A percentile compares a stretch with the other conserved stretches of the same genome.
Evolutionary conservation across 2,113 vertebrate species (phyloP).

Genomic region (Labrus mixtus): DNA sequence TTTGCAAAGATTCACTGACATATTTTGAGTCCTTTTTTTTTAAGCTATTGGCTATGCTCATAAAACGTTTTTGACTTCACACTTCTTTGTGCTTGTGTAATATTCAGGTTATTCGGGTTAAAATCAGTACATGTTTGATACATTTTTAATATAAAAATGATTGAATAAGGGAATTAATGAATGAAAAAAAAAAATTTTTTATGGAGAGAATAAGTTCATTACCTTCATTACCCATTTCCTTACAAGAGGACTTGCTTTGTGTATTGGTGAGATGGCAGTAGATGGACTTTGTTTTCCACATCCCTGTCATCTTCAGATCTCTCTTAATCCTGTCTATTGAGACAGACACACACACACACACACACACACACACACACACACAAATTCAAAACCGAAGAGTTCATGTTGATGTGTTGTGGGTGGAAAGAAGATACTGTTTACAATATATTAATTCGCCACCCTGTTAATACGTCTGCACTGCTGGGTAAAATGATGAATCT

Average conservation of each 20-base stretch:
- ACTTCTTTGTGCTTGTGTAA: background rate
- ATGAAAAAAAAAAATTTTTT: background rate
- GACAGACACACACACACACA: no score
- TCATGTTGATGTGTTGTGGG: no score
- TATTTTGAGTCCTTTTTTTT: constrained; percentile 4
- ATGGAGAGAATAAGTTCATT: background rate
- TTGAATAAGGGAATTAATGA: background rate
- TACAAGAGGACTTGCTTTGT: background rate
- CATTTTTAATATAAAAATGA: background rate
- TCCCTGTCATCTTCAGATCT: no score
- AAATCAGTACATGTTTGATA: background rate
- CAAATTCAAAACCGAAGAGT: no score
- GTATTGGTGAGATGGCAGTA: background rate
- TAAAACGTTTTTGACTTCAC: background rate
- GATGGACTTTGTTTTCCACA: constrained; percentile 4
- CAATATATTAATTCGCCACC: no score
- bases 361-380: no score
- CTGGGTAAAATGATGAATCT: no score
- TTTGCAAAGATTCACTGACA: no score
- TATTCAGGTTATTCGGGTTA: no score
- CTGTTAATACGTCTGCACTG: no score
- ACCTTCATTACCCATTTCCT: background rate
- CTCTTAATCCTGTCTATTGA: no score
- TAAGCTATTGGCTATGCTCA: background rate
- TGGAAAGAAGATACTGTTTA: no score